Conservation (phyloP, 2,888 invertebrate genomes). For the Enoplolaimus lenunculus region DNA sequence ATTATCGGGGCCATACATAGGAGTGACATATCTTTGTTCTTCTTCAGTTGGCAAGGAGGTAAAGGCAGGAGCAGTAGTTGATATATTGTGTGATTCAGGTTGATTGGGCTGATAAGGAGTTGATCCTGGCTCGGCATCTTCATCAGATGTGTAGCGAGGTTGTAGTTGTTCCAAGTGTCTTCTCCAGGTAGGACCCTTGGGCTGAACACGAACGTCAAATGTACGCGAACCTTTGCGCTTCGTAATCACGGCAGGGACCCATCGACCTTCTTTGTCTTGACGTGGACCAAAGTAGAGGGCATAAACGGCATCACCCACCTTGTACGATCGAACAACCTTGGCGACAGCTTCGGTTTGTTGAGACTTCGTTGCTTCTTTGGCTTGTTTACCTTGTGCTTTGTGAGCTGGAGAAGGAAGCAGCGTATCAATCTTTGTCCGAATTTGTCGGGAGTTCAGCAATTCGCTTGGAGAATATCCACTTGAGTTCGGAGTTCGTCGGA, state of each 20-base stretch:
- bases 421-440: neutral
- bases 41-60: too few species aligned
- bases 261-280: conserved; percentile 13
- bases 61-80: too few species aligned
- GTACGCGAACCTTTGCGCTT: conserved; percentile 13
- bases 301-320: neutral
- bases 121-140: conserved; percentile 8
- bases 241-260: conserved; percentile 19
- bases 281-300: conserved; percentile 19
- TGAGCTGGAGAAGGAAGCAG: conserved; percentile 12
- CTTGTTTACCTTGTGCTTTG: conserved; percentile 19
- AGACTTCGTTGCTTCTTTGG: conserved; percentile 2
- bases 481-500: conserved; percentile 4
- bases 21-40: neutral
- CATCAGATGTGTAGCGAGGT: conserved; percentile 16
- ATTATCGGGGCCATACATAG: neutral
- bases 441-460: conserved; percentile 19
- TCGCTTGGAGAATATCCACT: conserved; percentile 22
- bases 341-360: neutral
- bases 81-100: too few species aligned
- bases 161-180: conserved; percentile 21
- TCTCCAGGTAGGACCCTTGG: conserved; percentile 21
- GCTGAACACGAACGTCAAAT: conserved; percentile 19
- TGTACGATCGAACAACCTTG: neutral
- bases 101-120: too few species aligned